Base-by-base conservation (phyloP, 2,888 invertebrate species). In the Branchipolynoe longqiensis region DNA sequence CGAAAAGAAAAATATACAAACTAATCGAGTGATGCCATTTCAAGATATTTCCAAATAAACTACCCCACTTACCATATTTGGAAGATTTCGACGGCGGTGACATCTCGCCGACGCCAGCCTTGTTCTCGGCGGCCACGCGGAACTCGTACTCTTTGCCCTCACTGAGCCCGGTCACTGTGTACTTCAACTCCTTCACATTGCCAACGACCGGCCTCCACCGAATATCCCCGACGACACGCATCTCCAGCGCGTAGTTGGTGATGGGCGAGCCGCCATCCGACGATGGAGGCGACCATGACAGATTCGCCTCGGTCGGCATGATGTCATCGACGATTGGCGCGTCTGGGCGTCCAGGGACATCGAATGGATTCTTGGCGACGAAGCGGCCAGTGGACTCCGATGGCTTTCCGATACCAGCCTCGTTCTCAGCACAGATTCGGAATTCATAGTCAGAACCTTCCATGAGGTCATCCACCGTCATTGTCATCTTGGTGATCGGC, bases 121-220 rank as follows among this genome's bases (percentile, higher is more conserved):
- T 96, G 94, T 97, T 98, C 41, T 97, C 95, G 22, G 97, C 97
- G 74, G 96, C 95, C 0, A 98, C 97, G 28, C 97, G 95, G 95
- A 98, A 98, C 92, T 97, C 96, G 91, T 97, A 98, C 0, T 96
- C 96, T 94, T 98, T 97, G 86, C 98, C 98, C 93, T 98, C 98
- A 41, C 96, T 96, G 28, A 99, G 95, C 92, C 97, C 98, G 14
- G 88, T 90, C 22, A 89, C 81, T 36, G 83, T 78, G 41, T 84
- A 41, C 22, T 78, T 82, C 22, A 83, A 85, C 8, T 91, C 92
- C 12, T 90, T 87, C 12, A 92, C 90, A 41, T 89, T 88, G 58
- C 82, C 36, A n/a, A 85, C 89, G 14, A 85, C 89, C 41, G 89
- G 89, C 69, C 88, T 89, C 92, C 92, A 93, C 84, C 89, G 90